Percentiles rank a stretch among this genome's conserved stretches.
Conservation (phyloP, 53 echinoderm and acorn worm species). For the Henricia sp. region DNA sequence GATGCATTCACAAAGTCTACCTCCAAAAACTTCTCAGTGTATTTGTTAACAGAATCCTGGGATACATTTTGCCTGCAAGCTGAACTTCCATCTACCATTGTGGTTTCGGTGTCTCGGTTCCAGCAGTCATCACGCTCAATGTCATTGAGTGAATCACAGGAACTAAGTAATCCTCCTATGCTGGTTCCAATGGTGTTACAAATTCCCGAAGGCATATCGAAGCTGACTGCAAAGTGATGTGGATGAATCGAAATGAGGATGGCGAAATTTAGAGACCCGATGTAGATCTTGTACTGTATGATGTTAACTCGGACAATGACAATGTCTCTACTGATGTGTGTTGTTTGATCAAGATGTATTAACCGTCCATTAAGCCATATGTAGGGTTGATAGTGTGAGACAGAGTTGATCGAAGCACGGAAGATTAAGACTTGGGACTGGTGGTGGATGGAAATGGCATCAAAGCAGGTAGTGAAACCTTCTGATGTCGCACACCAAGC, state of each 20-base stretch:
- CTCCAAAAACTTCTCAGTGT: slow-evolving; percentile 39
- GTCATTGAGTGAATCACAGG: slow-evolving; percentile 68
- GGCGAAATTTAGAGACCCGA: slow-evolving; percentile 46
- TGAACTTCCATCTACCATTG: background rate
- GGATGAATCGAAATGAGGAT: slow-evolving; percentile 66
- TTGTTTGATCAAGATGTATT: slow-evolving; percentile 61
- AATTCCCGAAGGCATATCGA: slow-evolving; percentile 57
- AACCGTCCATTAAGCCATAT: slow-evolving; percentile 70
- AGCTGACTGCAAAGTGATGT: slow-evolving; percentile 64
- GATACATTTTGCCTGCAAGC: slow-evolving; percentile 69
- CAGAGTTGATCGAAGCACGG: slow-evolving; percentile 49
- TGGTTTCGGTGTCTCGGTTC: background rate
- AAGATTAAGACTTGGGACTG: slow-evolving; percentile 47
- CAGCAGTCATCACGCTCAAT: slow-evolving; percentile 65
- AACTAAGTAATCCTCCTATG: slow-evolving; percentile 62
- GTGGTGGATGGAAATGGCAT: slow-evolving; percentile 67
- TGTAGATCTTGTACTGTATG: slow-evolving; percentile 62
- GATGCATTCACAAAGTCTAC: slow-evolving; percentile 19
- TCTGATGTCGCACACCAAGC: slow-evolving; percentile 63
- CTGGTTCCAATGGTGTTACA: slow-evolving; percentile 41
- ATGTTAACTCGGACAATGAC: slow-evolving; percentile 56
- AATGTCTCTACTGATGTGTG: slow-evolving; percentile 49
- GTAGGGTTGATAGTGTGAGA: background rate
- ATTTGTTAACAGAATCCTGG: slow-evolving; percentile 67
- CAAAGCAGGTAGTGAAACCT: slow-evolving; percentile 71